A percentile compares a stretch with the other conserved stretches of the same genome.
phyloP scores from a whole-genome alignment of 2,797 vertebrate genomes.

The Alcedo quadribrachys region DNA sequence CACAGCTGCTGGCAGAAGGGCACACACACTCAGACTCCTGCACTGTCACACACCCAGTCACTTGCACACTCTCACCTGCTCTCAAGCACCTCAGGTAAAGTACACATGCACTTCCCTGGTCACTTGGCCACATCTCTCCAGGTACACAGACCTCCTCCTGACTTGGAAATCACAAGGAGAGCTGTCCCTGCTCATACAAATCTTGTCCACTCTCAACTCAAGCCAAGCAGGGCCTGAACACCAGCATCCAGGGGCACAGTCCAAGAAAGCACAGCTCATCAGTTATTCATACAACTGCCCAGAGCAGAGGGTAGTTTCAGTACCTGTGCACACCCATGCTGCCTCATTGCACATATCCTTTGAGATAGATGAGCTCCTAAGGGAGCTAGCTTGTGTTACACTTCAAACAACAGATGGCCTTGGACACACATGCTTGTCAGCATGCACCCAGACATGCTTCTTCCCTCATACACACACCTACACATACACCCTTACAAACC shows the following conservation, averaged over 20 bases:
- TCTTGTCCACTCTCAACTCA: background rate
- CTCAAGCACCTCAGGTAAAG: rapidly evolving
- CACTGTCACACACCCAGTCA: background rate
- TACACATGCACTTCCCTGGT: rapidly evolving
- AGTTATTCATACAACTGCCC: background rate
- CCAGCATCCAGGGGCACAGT: background rate
- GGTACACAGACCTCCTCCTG: background rate
- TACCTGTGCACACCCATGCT: background rate
- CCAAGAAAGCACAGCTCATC: background rate
- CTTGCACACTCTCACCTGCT: background rate
- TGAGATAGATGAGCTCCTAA: background rate
- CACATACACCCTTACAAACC: background rate
- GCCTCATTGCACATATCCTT: background rate
- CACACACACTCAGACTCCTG: rapidly evolving
- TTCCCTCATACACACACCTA: background rate
- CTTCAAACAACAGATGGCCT: background rate
- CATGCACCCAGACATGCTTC: background rate
- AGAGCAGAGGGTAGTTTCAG: background rate
- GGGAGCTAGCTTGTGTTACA: background rate
- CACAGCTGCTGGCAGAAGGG: background rate
- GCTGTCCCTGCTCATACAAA: background rate
- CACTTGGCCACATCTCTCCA: background rate
- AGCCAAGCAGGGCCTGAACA: background rate
- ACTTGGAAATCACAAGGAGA: background rate
- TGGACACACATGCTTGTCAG: background rate